A percentile compares a stretch with the other conserved stretches of the same genome.
Evolutionary conservation across 2,888 invertebrate genomes (phyloP).

Genomic region (Eledona agricola): DNA sequence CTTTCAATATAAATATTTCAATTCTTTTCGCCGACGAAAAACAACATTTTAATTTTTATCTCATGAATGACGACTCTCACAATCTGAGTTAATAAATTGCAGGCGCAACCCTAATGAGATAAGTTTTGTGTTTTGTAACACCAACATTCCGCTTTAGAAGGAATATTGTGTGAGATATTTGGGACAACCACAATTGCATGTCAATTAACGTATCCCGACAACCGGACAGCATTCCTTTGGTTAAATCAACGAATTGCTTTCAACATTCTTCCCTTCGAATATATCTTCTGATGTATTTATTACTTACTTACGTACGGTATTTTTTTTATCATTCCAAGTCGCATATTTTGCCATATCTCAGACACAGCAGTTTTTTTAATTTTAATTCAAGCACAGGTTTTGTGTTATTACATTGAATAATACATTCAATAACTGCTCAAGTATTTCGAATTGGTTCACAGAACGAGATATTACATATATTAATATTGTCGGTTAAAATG

Average conservation of each 20-base stretch:
- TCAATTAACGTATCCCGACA: constrained; percentile 52
- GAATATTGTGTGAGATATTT: constrained; percentile 48
- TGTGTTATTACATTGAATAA: too few relatives aligned
- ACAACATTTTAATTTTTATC: constrained; percentile 20
- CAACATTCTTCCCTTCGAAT: constrained; percentile 49
- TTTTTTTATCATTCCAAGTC: constrained; percentile 29
- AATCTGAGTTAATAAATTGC: constrained; percentile 10
- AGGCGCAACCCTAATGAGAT: constrained; percentile 36
- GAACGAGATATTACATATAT: too few relatives aligned
- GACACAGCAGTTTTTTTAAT: too few relatives aligned
- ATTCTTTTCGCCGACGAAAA: constrained; percentile 6
- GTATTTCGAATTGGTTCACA: too few relatives aligned
- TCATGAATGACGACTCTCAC: constrained; percentile 12
- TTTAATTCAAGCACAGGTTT: too few relatives aligned
- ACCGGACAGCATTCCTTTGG: constrained; percentile 52
- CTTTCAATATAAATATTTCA: constrained; percentile 22
- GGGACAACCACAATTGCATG: constrained; percentile 51
- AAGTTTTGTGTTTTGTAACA: constrained; percentile 39
- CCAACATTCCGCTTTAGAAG: constrained; percentile 43
- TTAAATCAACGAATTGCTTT: constrained; percentile 56
- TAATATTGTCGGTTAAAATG: too few relatives aligned
- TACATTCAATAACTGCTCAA: too few relatives aligned
- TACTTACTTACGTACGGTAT: constrained; percentile 35
- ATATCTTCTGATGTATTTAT: constrained; percentile 54
- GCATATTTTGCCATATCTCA: too few relatives aligned